Conservation (phyloP, 2,888 invertebrate genomes). For the Cancer borealis region DNA sequence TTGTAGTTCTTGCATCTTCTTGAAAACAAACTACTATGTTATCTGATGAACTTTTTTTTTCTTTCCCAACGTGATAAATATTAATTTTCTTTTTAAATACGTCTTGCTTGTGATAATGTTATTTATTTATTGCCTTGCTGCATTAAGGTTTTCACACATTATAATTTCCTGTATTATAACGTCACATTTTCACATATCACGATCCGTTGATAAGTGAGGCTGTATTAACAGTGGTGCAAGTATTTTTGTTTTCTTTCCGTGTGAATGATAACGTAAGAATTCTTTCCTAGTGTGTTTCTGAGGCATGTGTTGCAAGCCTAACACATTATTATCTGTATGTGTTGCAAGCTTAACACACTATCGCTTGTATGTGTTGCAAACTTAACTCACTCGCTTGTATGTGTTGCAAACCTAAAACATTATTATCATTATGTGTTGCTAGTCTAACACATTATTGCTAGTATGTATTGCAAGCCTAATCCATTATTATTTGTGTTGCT, state of each 20-base stretch:
- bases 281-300: background rate
- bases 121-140: background rate
- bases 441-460: too few species aligned
- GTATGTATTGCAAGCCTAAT: too few species aligned
- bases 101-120: background rate
- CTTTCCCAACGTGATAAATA: background rate
- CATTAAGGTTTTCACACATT: background rate
- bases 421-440: too few species aligned
- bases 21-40: background rate
- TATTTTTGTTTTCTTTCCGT: background rate
- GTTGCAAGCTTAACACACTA: too few species aligned
- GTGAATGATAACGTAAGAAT: slow-evolving; percentile 1
- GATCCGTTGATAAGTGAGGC: background rate
- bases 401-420: too few species aligned
- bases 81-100: too few species aligned
- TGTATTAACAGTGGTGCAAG: background rate
- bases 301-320: background rate
- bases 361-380: too few species aligned
- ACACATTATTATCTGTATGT: too few species aligned
- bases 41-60: background rate
- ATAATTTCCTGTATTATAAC: background rate
- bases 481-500: too few species aligned
- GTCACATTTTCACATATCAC: background rate
- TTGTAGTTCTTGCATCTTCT: background rate
- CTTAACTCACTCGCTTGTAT: too few species aligned